These are phyloP conservation scores for Ferrisia virgata DNA, from an alignment of 2,888 invertebrate genomes.

Conservation along the genomic window DNA sequence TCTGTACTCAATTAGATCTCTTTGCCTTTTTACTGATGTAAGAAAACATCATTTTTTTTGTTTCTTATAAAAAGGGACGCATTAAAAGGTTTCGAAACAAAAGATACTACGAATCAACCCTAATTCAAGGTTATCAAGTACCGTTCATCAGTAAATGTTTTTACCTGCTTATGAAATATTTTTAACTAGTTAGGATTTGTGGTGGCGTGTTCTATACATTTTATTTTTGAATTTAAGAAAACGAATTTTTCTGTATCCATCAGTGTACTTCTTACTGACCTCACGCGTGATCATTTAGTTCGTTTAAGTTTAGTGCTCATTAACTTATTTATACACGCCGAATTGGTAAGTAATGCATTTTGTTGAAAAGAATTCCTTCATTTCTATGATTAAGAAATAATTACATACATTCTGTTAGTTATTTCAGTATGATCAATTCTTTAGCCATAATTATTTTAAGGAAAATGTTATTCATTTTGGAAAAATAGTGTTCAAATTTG, in stretches of 20 bases:
- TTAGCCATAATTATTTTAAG: too few relatives aligned
- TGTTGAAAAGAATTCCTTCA: background rate
- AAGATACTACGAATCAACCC: background rate
- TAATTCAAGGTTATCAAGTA: background rate
- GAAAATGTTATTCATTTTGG: too few relatives aligned
- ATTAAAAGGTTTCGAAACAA: background rate
- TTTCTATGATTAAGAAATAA: too few relatives aligned
- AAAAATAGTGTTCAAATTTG: too few relatives aligned
- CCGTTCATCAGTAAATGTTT: background rate
- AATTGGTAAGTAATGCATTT: background rate
- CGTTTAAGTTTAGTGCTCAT: background rate
- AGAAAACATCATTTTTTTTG: background rate
- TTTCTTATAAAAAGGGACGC: background rate
- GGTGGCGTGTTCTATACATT: background rate
- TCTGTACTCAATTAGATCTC: background rate
- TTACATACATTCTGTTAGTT: too few relatives aligned
- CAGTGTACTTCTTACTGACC: background rate
- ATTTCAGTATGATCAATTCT: too few relatives aligned
- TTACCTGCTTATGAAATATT: slow-evolving; percentile 1
- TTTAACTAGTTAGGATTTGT: background rate
- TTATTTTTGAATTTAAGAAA: background rate
- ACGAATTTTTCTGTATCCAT: background rate
- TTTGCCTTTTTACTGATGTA: background rate
- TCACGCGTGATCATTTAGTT: background rate
- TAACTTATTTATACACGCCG: background rate